Evolutionary conservation across 2,797 vertebrate genomes (phyloP).

Genomic region (Manis javanica): DNA sequence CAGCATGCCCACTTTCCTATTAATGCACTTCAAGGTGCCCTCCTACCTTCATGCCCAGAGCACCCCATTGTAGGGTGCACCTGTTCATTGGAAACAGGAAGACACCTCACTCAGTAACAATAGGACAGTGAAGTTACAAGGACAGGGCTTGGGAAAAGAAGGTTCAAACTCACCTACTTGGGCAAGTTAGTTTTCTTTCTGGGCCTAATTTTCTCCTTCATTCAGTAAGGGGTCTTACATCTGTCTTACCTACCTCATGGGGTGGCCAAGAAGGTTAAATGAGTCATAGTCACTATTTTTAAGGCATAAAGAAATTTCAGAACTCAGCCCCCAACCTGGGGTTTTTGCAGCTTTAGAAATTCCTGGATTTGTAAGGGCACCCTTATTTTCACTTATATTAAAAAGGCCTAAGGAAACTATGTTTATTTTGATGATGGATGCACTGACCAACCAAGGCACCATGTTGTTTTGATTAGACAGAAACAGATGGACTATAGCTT

Average conservation of each 20-base stretch:
- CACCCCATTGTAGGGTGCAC: background rate
- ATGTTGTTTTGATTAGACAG: background rate
- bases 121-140: background rate
- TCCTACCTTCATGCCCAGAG: background rate
- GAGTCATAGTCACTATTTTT: background rate
- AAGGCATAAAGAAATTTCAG: background rate
- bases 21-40: background rate
- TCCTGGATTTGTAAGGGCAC: background rate
- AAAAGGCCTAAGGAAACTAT: background rate
- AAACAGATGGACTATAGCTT: background rate
- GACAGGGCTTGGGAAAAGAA: background rate
- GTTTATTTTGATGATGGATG: background rate
- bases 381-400: constrained; percentile 16
- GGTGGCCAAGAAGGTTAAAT: background rate
- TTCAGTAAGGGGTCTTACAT: background rate
- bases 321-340: background rate
- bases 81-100: background rate
- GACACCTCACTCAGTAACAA: background rate
- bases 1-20: background rate
- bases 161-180: background rate
- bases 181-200: background rate
- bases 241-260: background rate
- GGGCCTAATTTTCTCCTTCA: background rate
- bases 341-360: background rate
- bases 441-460: background rate